A percentile compares a stretch with the other conserved stretches of the same genome.
Evolutionary conservation across 2,888 invertebrate species (phyloP).

Genomic region (Ennomos erosarius): DNA sequence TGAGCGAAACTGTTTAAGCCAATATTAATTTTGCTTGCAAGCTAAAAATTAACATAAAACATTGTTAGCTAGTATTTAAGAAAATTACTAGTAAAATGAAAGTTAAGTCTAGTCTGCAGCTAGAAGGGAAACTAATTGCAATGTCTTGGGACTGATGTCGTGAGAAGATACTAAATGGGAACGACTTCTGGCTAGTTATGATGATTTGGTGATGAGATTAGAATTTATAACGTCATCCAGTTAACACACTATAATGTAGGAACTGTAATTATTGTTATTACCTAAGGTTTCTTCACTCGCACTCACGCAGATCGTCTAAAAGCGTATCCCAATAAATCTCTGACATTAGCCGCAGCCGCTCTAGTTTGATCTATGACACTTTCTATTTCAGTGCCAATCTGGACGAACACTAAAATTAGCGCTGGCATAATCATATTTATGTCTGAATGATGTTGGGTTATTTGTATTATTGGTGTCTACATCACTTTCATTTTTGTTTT

Average conservation of each 20-base stretch:
- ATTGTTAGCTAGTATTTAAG: too few relatives aligned
- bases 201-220: too few relatives aligned
- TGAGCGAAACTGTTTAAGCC: too few relatives aligned
- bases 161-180: too few relatives aligned
- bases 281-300: conserved; percentile 28
- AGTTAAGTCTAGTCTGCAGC: too few relatives aligned
- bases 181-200: too few relatives aligned
- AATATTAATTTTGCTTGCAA: too few relatives aligned
- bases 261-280: neutral
- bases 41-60: too few relatives aligned
- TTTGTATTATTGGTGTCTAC: conserved; percentile 1
- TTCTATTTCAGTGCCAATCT: conserved; percentile 38
- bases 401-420: conserved; percentile 15
- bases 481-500: conserved; percentile 8
- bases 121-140: too few relatives aligned
- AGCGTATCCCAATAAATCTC: conserved; percentile 35
- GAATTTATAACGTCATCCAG: neutral
- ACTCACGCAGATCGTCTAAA: conserved; percentile 33
- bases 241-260: neutral
- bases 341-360: conserved; percentile 26
- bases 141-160: too few relatives aligned
- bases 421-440: conserved; percentile 20
- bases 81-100: too few relatives aligned
- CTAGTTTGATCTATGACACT: conserved; percentile 40
- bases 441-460: conserved; percentile 9